Conservation (phyloP, 2,888 invertebrate species). For the Eupithecia subumbrata region DNA sequence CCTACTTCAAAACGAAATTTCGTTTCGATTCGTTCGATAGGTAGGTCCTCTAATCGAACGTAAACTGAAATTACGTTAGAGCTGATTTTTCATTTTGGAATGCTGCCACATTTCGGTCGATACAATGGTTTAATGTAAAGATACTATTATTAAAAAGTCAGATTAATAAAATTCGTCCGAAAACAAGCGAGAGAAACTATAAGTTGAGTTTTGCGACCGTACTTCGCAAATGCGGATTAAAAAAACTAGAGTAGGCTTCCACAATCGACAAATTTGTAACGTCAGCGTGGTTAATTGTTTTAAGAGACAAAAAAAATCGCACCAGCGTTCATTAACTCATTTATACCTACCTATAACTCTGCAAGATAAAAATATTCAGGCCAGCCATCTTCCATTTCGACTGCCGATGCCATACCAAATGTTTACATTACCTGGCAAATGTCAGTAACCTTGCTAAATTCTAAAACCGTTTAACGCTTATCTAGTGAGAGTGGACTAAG, state of each 20-base stretch:
- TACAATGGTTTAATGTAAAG: too few relatives aligned
- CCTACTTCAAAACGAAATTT: not conserved
- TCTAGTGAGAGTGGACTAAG: not conserved
- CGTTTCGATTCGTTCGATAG: not conserved
- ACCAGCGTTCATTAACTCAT: not conserved
- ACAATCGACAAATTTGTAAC: too few relatives aligned
- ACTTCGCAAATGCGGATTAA: too few relatives aligned
- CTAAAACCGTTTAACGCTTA: not conserved
- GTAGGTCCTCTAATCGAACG: not conserved
- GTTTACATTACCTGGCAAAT: not conserved
- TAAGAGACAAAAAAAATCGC: not conserved
- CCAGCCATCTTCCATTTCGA: not conserved
- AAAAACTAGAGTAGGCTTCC: too few relatives aligned
- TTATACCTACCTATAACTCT: too few relatives aligned
- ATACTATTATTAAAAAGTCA: too few relatives aligned
- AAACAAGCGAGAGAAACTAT: not conserved
- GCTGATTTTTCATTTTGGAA: too few relatives aligned
- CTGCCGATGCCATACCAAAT: not conserved
- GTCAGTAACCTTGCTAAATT: not conserved
- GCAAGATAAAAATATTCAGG: not conserved
- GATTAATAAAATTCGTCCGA: too few relatives aligned
- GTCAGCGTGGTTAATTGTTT: not conserved
- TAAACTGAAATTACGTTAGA: not conserved
- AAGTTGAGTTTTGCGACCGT: too few relatives aligned
- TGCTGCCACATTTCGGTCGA: too few relatives aligned